A percentile compares a stretch with the other conserved stretches of the same genome.
phyloP scores from a whole-genome alignment of 2,113 vertebrate species.

The Pluvialis apricaria region DNA sequence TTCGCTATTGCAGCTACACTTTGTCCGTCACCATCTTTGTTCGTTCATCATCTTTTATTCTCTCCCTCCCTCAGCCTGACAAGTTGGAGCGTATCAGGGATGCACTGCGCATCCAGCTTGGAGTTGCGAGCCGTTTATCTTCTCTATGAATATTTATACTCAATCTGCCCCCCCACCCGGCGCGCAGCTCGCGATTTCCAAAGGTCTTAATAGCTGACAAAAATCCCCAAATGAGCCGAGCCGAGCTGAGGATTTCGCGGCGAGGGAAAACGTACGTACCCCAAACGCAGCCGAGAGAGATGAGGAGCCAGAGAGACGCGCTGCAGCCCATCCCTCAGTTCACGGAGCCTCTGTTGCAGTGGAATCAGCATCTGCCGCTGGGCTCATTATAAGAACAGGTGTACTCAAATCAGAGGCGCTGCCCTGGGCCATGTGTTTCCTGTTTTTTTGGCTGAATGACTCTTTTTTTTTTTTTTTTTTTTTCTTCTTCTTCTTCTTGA shows the following conservation, averaged over 20 bases:
- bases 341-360: fast-evolving
- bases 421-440: not conserved
- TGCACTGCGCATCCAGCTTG: not conserved
- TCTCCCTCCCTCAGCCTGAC: not conserved
- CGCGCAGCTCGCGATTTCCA: not conserved
- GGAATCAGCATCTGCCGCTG: fast-evolving
- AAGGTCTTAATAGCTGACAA: not conserved
- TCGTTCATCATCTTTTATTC: not conserved
- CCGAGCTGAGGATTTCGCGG: fast-evolving
- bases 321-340: not conserved
- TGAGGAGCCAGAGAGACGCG: not conserved
- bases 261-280: not conserved
- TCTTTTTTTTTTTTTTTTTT: not conserved
- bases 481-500: not conserved
- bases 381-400: not conserved
- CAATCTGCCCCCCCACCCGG: fast-evolving
- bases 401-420: not conserved
- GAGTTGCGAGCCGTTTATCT: not conserved
- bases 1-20: fast-evolving
- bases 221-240: not conserved
- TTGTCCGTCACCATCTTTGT: not conserved
- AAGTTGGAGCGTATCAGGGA: not conserved
- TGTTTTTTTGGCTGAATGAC: not conserved
- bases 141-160: not conserved
- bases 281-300: not conserved